Conservation (phyloP, 1,140 invertebrate species). For the Sycophaga agraensis region DNA sequence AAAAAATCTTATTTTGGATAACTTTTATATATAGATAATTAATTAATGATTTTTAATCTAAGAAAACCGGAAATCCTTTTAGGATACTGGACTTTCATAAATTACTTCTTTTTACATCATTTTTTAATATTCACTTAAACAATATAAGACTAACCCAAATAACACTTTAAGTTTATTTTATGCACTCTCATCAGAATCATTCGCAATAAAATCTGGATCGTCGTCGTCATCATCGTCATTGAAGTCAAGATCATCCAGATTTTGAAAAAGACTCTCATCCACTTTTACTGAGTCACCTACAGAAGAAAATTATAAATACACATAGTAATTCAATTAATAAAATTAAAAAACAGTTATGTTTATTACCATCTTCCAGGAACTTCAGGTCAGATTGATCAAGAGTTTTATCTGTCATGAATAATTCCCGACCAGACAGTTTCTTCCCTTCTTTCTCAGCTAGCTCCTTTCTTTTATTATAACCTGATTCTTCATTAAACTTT, state of each 20-base stretch:
- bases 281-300: slow-evolving; percentile 85
- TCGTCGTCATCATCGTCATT: slow-evolving; percentile 75
- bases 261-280: slow-evolving; percentile 92
- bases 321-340: slow-evolving; percentile 5
- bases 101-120: no score
- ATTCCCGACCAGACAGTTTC: slow-evolving; percentile 81
- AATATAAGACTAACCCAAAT: no score
- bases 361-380: slow-evolving; percentile 86
- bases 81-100: no score
- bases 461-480: slow-evolving; percentile 73
- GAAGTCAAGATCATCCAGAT: slow-evolving; percentile 85
- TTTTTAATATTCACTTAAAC: no score
- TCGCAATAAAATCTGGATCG: slow-evolving; percentile 5
- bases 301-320: slow-evolving; percentile 34
- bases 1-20: no score
- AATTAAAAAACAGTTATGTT: slow-evolving; percentile 25
- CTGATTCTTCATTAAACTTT: slow-evolving; percentile 89
- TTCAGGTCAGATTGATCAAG: slow-evolving; percentile 94
- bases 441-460: slow-evolving; percentile 70
- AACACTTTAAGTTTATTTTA: slow-evolving; percentile 29
- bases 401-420: slow-evolving; percentile 90
- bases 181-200: slow-evolving; percentile 40
- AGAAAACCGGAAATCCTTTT: no score
- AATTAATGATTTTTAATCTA: no score
- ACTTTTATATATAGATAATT: no score